Evolutionary conservation across 92 coral and sea anemone species (phyloP), one percentile per base, ranked within the genome.

Genomic region (Bergia sp.): DNA sequence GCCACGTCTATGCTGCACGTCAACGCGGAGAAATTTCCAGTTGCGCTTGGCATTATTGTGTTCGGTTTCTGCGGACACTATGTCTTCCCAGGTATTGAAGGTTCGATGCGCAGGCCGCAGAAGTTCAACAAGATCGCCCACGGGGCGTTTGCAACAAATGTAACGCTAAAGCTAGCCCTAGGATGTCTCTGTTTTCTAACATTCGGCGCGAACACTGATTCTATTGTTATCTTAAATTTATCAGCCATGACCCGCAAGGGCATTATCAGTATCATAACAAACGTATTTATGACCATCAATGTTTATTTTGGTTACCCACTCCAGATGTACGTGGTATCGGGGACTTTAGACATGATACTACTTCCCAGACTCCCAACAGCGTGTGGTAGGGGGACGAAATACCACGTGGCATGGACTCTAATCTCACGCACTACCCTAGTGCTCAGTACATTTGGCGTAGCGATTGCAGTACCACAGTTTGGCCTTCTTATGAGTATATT

Each of bases 31-130:
- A 89, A 81, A 18, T 91, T 94, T 57, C 95, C 97, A 18, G 55
- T 94, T 39, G 93, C 95, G 37, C 47, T 92, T 21, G 97, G 94
- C 37, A 94, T 94, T 5, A 88, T 94, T 45, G 85, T 94, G 42
- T 94, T 89, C 86, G 86, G 94, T 10, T 92, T 82, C 80, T 89
- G 94, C 73, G 97, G 97, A 16, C 97, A 94, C 79, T 76, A 92
- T 39, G 97, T 94, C 20, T 94, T 94, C 84, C 93, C 97, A 58
- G 97, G 97, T 29, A 91, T 94, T 40, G 95, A 94, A 80, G 94
- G 93, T 12, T 94, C 97, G 43, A 94, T 94, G 97, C 89, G 90
- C 11, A 82, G 91, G 76, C 97, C 95, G 29, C 88, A 85, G 77
- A 79, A 92, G 57, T 94, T 92, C 88, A 92, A 91, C 49, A 92